Evolutionary conservation across 2,113 vertebrate species (phyloP).

Genomic region (Fregata magnificens): DNA sequence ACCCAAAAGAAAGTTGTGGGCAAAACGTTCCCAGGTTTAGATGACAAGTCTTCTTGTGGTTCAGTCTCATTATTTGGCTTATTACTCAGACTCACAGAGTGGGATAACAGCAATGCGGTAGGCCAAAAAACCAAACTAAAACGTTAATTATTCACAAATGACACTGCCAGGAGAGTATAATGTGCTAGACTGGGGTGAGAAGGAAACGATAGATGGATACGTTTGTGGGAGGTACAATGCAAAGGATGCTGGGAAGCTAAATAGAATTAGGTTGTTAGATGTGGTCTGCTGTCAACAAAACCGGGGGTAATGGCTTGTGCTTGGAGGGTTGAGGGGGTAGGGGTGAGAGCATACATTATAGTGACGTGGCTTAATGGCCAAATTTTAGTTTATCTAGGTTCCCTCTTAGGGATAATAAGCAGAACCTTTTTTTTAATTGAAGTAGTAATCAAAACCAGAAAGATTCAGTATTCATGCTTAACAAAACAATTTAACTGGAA

Average conservation of each 20-base stretch:
- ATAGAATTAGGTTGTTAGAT: not conserved
- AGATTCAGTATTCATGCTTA: not conserved
- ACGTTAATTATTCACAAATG: not conserved
- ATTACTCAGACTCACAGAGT: not conserved
- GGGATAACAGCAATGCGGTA: not conserved
- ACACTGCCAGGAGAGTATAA: not conserved
- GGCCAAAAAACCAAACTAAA: not conserved
- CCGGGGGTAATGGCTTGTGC: not conserved
- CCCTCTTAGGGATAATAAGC: not conserved
- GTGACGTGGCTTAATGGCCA: not conserved
- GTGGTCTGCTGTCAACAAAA: not conserved
- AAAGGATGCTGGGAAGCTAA: not conserved
- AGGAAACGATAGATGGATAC: not conserved
- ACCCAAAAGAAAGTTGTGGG: not conserved
- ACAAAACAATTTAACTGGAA: not conserved
- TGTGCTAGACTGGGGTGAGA: not conserved
- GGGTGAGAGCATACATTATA: not conserved
- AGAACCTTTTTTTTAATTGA: not conserved
- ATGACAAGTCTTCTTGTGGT: not conserved
- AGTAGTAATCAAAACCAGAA: constrained; percentile 11
- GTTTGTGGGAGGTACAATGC: not conserved
- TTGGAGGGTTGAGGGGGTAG: not conserved
- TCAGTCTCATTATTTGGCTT: not conserved
- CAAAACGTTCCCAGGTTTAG: not conserved
- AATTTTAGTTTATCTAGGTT: not conserved